phyloP scores from a whole-genome alignment of 1,140 invertebrate genomes.

The Ctenoplectra terminalis region DNA sequence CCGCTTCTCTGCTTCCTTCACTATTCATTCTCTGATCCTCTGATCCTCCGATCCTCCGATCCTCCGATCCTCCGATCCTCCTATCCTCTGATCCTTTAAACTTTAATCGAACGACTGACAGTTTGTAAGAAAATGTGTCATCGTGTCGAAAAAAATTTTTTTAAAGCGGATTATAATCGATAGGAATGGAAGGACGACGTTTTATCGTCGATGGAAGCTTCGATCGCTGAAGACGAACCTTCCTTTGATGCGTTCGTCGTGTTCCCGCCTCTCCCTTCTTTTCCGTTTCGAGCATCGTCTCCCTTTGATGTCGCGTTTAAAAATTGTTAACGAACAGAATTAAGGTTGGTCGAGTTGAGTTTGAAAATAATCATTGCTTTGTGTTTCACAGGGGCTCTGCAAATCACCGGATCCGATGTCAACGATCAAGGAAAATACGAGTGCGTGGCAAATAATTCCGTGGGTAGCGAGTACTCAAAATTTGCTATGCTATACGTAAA shows the following conservation, averaged over 20 bases:
- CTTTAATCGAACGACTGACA: background rate
- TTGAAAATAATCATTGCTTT: background rate
- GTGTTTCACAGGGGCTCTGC: conserved; percentile 90
- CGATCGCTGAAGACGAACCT: background rate
- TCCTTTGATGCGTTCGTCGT: background rate
- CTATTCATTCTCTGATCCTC: too few species aligned
- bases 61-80: too few species aligned
- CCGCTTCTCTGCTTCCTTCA: too few species aligned
- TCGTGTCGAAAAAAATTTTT: background rate
- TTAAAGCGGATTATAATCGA: conserved; percentile 3
- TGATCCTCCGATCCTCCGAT: too few species aligned
- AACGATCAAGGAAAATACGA: conserved; percentile 96
- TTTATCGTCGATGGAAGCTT: background rate
- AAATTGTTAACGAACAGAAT: background rate
- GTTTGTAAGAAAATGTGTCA: background rate
- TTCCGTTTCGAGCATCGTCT: background rate
- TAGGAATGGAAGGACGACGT: background rate
- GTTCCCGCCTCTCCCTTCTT: background rate
- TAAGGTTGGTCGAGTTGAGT: too few species aligned
- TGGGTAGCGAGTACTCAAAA: conserved; percentile 96
- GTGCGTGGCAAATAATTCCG: conserved; percentile 95
- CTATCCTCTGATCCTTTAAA: too few species aligned
- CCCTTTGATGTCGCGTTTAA: background rate
- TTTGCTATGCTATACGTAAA: conserved; percentile 96
- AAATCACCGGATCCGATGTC: conserved; percentile 95